phyloP scores from a whole-genome alignment of 2,888 invertebrate species.

The Hypomecis atomaria region DNA sequence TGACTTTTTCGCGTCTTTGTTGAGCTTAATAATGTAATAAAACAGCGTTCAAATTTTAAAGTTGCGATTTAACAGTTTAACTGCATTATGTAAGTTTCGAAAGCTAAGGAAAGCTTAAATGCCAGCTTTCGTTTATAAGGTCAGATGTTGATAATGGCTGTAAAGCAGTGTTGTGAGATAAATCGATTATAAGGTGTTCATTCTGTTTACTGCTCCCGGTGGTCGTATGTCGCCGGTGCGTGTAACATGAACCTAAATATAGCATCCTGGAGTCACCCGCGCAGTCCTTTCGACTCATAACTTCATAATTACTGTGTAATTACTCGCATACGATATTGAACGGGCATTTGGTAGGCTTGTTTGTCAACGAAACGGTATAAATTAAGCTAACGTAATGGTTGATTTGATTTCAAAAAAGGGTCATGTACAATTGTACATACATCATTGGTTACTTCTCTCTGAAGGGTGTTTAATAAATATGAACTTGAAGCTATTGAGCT shows the following conservation, averaged over 20 bases:
- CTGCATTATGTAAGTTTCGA: conserved; percentile 50
- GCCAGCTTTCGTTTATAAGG: conserved; percentile 59
- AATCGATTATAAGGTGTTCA: conserved; percentile 60
- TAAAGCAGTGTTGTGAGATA: conserved; percentile 61
- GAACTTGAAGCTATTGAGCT: background rate
- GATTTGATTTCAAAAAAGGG: no score
- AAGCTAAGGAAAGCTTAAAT: conserved; percentile 54
- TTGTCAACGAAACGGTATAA: conserved; percentile 5
- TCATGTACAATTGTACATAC: no score
- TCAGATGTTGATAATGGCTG: conserved; percentile 59
- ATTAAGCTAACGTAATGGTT: background rate
- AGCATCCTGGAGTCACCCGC: conserved; percentile 55
- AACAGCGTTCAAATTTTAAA: conserved; percentile 31
- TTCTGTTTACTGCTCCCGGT: conserved; percentile 54
- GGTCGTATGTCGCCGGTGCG: conserved; percentile 63
- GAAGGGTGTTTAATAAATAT: background rate
- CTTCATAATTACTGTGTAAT: conserved; percentile 31
- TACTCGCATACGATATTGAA: background rate
- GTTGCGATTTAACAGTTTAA: conserved; percentile 24
- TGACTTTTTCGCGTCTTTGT: conserved; percentile 12
- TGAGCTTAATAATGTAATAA: conserved; percentile 34
- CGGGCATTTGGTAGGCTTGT: background rate
- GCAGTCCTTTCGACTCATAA: conserved; percentile 56
- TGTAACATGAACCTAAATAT: conserved; percentile 71
- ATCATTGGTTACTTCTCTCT: background rate